Evolutionary conservation across 2,113 vertebrate genomes (phyloP).

Genomic region (Cygnus buccinator): DNA sequence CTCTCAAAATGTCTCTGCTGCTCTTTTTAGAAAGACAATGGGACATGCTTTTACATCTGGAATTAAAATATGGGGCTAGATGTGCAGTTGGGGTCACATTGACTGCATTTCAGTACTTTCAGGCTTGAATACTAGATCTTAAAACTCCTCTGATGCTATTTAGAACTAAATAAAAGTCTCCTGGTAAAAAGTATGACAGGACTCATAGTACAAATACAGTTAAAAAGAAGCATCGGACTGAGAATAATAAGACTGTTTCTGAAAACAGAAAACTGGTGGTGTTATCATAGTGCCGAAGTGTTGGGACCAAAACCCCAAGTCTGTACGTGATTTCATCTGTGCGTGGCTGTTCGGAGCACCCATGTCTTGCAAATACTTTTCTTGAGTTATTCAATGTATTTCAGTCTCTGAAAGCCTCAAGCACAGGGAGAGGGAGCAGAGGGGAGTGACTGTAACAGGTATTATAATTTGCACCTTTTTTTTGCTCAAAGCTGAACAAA

Average conservation of each 20-base stretch:
- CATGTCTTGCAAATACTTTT: neutral
- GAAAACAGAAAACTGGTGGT: constrained; percentile 6
- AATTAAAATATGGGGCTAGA: neutral
- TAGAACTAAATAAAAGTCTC: constrained; percentile 5
- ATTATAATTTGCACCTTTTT: constrained; percentile 34
- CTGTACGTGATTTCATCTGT: neutral
- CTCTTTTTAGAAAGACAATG: neutral
- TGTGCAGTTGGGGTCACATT: neutral
- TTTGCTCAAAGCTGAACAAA: constrained; percentile 2
- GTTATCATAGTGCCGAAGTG: neutral
- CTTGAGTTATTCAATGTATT: constrained; percentile 18
- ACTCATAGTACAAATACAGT: neutral
- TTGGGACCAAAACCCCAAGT: neutral
- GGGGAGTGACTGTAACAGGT: neutral
- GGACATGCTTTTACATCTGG: neutral
- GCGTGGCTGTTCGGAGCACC: neutral
- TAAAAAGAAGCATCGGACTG: neutral
- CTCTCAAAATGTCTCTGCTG: neutral
- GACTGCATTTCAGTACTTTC: constrained; percentile 2
- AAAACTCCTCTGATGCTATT: neutral
- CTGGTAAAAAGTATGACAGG: neutral
- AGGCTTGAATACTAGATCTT: neutral
- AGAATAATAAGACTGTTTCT: neutral
- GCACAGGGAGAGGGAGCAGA: neutral
- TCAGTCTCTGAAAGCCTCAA: neutral